Evolutionary conservation across 2,888 invertebrate species (phyloP), one percentile per base, ranked within the genome.

Genomic region (Apamea epomidion): DNA sequence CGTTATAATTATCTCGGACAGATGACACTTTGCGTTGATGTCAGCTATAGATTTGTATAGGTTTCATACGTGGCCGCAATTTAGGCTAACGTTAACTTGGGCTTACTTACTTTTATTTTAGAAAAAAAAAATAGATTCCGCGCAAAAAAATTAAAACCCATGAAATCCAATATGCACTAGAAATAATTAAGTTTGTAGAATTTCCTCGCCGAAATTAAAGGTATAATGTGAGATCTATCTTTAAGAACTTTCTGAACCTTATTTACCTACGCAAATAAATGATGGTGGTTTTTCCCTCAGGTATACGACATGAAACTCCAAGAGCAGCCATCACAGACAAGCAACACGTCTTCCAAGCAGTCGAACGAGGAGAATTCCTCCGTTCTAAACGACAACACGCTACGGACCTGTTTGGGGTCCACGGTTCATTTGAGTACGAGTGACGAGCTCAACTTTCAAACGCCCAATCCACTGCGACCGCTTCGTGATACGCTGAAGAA

Each of bases 401-500:
- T 97, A 2, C 92, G 95, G 0, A 88, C 93, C 2, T 97, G 97
- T 60, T 91, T 97, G 64, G 97, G 97, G 0, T 95, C 96, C 48
- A 91, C 89, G 83, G 95, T 96, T 3, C 97, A 96, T 85, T 84
- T 97, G 51, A 96, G 95, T 76, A 94, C 94, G 0, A 97, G 96
- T 74, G 96, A 96, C 62, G 97, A 97, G 84, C 90, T 96, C 37
- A 94, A 94, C 89, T 79, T 96, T 37, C 92, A 87, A 5, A 96
- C 96, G 0, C 76, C 86, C 21, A 97, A 97, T 85, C 97, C 97
- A 0, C 88, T 97, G 70, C 91, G 94, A 7, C 95, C 97, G 0
- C 89, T 97, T 14, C 91, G 97, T n/a, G 97, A 97, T 48, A 93
- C 97, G 0, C 87, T 97, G 73, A 97, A 97, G 90, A 96, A 97